phyloP scores from a whole-genome alignment of 1,140 invertebrate species.

The Drosophila pseudoobscura region DNA sequence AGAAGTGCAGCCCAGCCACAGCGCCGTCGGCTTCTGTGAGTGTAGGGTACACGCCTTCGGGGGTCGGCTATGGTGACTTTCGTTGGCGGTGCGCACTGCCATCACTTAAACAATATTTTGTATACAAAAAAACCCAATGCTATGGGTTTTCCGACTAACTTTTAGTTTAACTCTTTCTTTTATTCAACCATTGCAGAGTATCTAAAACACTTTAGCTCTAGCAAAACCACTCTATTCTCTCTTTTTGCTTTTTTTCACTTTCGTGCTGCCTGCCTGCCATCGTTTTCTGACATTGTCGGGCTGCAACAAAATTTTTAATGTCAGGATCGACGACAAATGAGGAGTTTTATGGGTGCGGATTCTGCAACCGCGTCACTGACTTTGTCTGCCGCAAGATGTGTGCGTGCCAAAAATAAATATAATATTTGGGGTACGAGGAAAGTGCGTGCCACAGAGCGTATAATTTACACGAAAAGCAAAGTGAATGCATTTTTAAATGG shows the following conservation, averaged over 20 bases:
- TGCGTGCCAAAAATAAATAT: conserved; percentile 54
- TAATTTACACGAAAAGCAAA: conserved; percentile 44
- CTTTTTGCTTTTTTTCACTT: conserved; percentile 7
- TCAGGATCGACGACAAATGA: conserved; percentile 70
- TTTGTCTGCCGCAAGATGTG: conserved; percentile 13
- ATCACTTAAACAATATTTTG: too few relatives aligned
- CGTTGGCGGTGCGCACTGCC: background rate
- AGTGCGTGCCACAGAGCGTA: conserved; percentile 40
- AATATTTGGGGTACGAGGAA: conserved; percentile 47
- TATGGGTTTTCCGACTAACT: too few relatives aligned
- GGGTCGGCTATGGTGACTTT: conserved; percentile 4
- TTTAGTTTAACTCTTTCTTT: too few relatives aligned
- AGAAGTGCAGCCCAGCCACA: conserved; percentile 31
- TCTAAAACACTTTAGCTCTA: background rate
- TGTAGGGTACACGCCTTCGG: conserved; percentile 8
- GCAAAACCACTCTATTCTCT: background rate
- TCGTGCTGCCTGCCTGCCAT: conserved; percentile 9
- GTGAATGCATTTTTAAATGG: conserved; percentile 27
- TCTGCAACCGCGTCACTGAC: conserved; percentile 4
- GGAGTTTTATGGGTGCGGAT: conserved; percentile 27
- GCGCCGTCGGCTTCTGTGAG: background rate
- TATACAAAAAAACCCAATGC: too few relatives aligned
- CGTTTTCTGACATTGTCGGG: conserved; percentile 49
- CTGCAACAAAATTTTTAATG: conserved; percentile 62
- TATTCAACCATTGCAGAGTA: background rate